Evolutionary conservation across 2,888 invertebrate genomes (phyloP).

Genomic region (Morpho helenor): DNA sequence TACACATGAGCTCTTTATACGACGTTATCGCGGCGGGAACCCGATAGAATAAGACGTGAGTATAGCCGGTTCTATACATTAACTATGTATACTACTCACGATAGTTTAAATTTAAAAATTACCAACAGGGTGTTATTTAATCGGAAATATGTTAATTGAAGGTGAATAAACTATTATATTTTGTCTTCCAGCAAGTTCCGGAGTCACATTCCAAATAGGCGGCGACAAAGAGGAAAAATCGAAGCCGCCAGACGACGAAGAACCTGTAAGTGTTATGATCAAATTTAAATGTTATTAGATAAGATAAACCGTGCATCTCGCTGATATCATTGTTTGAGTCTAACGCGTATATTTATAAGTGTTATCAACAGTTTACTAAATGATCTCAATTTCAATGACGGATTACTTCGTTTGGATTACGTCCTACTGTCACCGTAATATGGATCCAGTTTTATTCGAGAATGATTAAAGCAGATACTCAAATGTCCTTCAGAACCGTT

Average conservation of each 20-base stretch:
- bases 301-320: slow-evolving; percentile 28
- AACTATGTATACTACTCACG: no score
- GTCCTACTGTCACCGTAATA: slow-evolving; percentile 5
- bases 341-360: slow-evolving; percentile 16
- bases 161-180: slow-evolving; percentile 27
- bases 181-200: slow-evolving; percentile 61
- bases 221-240: slow-evolving; percentile 80
- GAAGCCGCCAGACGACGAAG: slow-evolving; percentile 75
- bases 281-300: slow-evolving; percentile 30
- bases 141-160: no score
- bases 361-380: slow-evolving; percentile 21
- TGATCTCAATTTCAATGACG: slow-evolving; percentile 10
- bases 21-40: no score
- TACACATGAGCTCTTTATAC: no score
- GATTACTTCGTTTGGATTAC: slow-evolving; percentile 6
- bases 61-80: no score
- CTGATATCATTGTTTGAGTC: slow-evolving; percentile 38
- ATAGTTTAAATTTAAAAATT: no score
- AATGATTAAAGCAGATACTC: no score
- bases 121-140: no score
- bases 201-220: slow-evolving; percentile 85
- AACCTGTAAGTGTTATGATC: slow-evolving; percentile 59
- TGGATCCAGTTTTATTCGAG: not conserved
- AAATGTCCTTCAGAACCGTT: no score
- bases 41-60: no score